Conservation (phyloP, 2,113 vertebrate species). For the Lucifuga dentata region DNA sequence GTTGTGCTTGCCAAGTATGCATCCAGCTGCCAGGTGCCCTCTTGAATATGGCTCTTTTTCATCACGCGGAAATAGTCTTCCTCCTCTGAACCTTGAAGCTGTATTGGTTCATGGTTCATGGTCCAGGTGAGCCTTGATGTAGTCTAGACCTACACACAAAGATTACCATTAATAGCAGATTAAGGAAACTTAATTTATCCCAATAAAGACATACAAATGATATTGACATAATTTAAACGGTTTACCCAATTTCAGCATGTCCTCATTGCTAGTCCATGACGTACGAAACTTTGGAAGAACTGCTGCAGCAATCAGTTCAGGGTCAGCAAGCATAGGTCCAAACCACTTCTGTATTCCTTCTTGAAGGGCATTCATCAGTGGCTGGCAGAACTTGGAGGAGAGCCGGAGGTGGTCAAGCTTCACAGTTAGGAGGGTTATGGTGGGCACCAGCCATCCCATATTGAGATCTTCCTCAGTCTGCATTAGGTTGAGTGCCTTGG, state of each 20-base stretch:
- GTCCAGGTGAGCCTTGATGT: constrained; percentile 33
- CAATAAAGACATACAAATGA: no score
- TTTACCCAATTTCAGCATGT: constrained; percentile 36
- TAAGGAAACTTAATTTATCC: no score
- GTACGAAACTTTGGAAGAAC: constrained; percentile 35
- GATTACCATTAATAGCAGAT: no score
- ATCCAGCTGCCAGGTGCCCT: constrained; percentile 13
- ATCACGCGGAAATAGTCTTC: constrained; percentile 29
- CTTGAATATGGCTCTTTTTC: neutral
- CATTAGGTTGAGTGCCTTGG: constrained; percentile 43
- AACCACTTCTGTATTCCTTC: constrained; percentile 22
- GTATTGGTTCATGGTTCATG: constrained; percentile 8
- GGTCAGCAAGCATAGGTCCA: constrained; percentile 23
- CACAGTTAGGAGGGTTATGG: constrained; percentile 33
- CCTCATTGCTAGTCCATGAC: constrained; percentile 15
- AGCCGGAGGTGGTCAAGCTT: constrained; percentile 34
- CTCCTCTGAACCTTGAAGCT: constrained; percentile 34
- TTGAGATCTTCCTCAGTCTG: constrained; percentile 49
- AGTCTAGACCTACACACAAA: constrained; percentile 22
- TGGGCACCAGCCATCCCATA: constrained; percentile 48
- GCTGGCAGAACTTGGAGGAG: constrained; percentile 31
- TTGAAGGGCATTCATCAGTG: constrained; percentile 38
- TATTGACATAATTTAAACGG: no score
- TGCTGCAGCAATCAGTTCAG: constrained; percentile 23
- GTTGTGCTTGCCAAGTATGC: constrained; percentile 24